phyloP scores from a whole-genome alignment of 2,113 vertebrate genomes.

The Hyaena hyaena region DNA sequence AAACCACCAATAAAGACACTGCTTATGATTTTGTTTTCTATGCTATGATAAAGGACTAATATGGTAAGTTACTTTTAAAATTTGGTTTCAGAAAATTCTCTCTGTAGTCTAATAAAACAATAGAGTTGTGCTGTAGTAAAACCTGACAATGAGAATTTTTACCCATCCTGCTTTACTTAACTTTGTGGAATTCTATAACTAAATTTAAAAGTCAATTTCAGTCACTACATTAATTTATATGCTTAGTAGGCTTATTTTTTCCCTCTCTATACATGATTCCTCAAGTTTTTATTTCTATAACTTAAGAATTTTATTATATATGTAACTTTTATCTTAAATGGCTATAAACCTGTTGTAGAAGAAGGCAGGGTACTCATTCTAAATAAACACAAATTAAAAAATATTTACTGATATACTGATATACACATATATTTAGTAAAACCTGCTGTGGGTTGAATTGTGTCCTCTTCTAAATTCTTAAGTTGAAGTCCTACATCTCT shows the following conservation, averaged over 20 bases:
- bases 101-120: neutral
- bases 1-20: neutral
- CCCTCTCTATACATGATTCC: neutral
- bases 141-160: neutral
- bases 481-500: neutral
- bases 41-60: neutral
- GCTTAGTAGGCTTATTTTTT: neutral
- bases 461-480: neutral
- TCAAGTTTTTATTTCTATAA: constrained; percentile 26
- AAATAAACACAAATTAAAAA: constrained; percentile 40
- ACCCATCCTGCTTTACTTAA: neutral
- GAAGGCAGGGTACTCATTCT: neutral
- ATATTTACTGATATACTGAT: neutral
- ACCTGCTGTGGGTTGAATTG: neutral
- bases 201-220: constrained; percentile 14
- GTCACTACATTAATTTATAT: neutral
- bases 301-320: neutral
- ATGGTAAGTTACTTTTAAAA: neutral
- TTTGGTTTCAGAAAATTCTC: neutral
- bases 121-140: neutral
- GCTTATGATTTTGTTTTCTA: constrained; percentile 1
- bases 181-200: neutral
- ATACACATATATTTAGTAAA: neutral
- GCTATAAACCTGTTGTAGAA: neutral
- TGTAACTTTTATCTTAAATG: neutral